A percentile compares a stretch with the other conserved stretches of the same genome.
phyloP scores from a whole-genome alignment of 2,113 vertebrate genomes.

The Percopsis transmontana region DNA sequence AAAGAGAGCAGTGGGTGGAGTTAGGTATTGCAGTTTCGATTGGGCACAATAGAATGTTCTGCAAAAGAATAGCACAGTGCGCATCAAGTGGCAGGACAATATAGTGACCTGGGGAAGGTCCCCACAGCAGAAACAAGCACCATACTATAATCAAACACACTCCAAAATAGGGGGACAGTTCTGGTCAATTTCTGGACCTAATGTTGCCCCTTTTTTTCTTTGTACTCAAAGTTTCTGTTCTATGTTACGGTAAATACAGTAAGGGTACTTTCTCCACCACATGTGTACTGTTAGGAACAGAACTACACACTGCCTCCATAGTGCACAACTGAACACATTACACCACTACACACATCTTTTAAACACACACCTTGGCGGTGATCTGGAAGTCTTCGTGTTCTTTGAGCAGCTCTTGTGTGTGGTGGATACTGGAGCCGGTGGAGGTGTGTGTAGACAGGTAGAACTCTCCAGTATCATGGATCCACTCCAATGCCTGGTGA shows the following conservation, averaged over 20 bases:
- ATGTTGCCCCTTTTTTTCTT: neutral
- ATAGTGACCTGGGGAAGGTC: conserved; percentile 56
- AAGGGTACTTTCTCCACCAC: neutral
- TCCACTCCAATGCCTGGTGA: conserved; percentile 94
- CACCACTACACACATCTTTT: neutral
- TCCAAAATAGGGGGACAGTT: neutral
- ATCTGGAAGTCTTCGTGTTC: conserved; percentile 99
- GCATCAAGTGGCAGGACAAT: conserved; percentile 66
- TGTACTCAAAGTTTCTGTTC: too few relatives aligned
- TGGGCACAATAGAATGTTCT: conserved; percentile 60
- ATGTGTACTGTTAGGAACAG: neutral
- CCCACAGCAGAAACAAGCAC: conserved; percentile 46
- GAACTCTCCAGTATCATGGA: conserved; percentile 98
- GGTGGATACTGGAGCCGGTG: conserved; percentile 95
- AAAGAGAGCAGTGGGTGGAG: conserved; percentile 14
- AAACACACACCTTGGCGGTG: conserved; percentile 87
- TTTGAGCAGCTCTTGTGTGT: conserved; percentile 95
- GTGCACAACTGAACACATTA: neutral
- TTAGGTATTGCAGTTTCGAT: conserved; percentile 53
- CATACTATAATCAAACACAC: conserved; percentile 39
- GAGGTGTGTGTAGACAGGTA: conserved; percentile 98
- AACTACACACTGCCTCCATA: neutral
- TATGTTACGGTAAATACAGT: too few relatives aligned
- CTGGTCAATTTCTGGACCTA: too few relatives aligned
- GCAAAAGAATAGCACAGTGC: conserved; percentile 66